These are phyloP conservation scores for Neocloeon triangulifer DNA, from an alignment of 1,140 invertebrate genomes.

Conservation along the genomic window DNA sequence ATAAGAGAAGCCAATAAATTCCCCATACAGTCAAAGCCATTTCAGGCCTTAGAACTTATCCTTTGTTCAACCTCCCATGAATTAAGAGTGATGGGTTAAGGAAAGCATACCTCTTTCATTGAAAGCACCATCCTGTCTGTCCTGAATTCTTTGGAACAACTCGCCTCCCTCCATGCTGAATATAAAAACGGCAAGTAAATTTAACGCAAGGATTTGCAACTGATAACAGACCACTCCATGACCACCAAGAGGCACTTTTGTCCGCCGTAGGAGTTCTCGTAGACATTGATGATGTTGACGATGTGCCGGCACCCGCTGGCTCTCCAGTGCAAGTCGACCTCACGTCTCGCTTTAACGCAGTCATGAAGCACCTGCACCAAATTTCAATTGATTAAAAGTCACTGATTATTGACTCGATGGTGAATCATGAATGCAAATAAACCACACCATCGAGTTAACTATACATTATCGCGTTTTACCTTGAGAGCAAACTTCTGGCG, in stretches of 20 bases:
- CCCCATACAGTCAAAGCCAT: background rate
- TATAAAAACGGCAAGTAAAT: no score
- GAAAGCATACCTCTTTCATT: conserved; percentile 67
- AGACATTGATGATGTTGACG: conserved; percentile 85
- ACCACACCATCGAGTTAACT: conserved; percentile 1
- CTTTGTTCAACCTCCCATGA: background rate
- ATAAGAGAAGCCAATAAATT: no score
- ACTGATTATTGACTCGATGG: background rate
- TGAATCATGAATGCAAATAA: background rate
- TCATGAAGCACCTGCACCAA: conserved; percentile 64
- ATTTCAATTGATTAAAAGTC: conserved; percentile 1
- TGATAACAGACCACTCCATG: conserved; percentile 72
- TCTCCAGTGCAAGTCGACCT: conserved; percentile 89
- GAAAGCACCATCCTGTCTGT: conserved; percentile 76
- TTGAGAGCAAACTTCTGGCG: conserved; percentile 70
- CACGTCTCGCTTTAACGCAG: conserved; percentile 70
- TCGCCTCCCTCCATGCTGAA: conserved; percentile 90
- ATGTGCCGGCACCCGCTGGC: conserved; percentile 79
- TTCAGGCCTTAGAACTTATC: background rate
- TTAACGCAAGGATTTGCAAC: background rate
- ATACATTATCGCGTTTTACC: conserved; percentile 23
- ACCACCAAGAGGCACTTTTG: conserved; percentile 83
- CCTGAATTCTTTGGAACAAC: conserved; percentile 89
- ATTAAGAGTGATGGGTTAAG: background rate
- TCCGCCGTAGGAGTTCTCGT: conserved; percentile 81